Evolutionary conservation across 2,113 vertebrate genomes (phyloP), one percentile per base, ranked within the genome.

Genomic region (Crotalus helleri): DNA sequence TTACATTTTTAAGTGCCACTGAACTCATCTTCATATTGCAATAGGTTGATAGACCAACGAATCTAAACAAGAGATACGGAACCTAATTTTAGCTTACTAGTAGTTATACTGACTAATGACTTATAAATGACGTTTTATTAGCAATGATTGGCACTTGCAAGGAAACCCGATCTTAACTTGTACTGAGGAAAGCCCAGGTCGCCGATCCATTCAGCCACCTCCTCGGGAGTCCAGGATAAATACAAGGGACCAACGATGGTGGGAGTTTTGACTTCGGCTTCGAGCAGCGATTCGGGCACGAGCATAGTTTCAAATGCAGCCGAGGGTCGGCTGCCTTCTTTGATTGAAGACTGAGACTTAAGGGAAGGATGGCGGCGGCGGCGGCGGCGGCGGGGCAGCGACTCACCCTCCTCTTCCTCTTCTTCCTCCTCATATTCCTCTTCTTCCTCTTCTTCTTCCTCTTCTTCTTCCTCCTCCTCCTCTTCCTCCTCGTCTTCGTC

Each of bases 151-250:
- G 64, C 33, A 17, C 17, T 51, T 12, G 33, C 15, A 29, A 61
- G 51, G 44, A 6, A n/a, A 88, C 2, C 3, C 15, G 57, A 3
- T 6, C 86, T 21, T 95, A 98, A 98, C 98, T 98, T 92, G 92
- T 98, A 98, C 17, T 98, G 97, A 3, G 98, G 97, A 69, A 98
- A 98, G 86, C 98, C 98, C 90, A 97, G 91, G 7, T 33, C 29
- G 33, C 51, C 93, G 94, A 98, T 96, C 98, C 98, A 98, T 58
- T 96, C 95, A 0, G 97, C 97, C 94, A 98, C 98, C 0, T 96
- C 93, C 54, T 93, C 95, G 51, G 96, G 90, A 58, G 93, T 96
- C 98, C 97, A 98, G 0, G 92, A 58, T 44, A 97, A 94, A 90
- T 90, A 94, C 0, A 91, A 39, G 92, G 90, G 90, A 87, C 88